A percentile compares a stretch with the other conserved stretches of the same genome.
Evolutionary conservation across 2,797 vertebrate species (phyloP).

Genomic region (Gallirallus australis): DNA sequence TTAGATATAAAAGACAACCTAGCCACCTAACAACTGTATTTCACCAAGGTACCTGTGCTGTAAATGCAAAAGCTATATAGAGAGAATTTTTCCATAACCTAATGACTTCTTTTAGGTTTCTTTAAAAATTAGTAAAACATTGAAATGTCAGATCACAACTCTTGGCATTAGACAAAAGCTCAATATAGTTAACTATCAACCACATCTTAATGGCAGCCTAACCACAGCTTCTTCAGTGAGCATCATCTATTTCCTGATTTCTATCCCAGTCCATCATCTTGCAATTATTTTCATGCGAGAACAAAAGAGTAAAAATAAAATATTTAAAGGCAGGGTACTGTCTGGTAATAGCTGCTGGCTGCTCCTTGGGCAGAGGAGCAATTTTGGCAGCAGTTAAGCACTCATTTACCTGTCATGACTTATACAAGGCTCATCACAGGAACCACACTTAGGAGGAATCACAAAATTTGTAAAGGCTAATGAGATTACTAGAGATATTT

Average conservation of each 20-base stretch:
- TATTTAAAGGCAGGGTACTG: neutral
- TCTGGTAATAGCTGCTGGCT: neutral
- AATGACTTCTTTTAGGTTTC: neutral
- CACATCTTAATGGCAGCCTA: neutral
- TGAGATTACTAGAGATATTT: neutral
- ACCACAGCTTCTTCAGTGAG: neutral
- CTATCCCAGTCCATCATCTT: neutral
- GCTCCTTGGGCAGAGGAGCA: neutral
- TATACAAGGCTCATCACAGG: neutral
- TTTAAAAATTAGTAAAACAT: neutral
- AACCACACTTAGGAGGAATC: neutral
- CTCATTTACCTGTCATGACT: neutral
- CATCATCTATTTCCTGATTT: neutral
- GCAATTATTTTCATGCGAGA: neutral
- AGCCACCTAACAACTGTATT: neutral
- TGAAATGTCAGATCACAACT: neutral
- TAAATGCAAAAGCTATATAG: neutral
- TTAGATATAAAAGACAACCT: neutral
- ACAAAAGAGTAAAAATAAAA: neutral
- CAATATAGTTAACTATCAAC: neutral
- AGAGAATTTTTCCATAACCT: neutral
- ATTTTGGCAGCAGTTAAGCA: neutral
- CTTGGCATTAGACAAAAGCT: neutral
- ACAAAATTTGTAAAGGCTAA: neutral
- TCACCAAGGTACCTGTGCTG: neutral